A percentile compares a stretch with the other conserved stretches of the same genome.
These are phyloP conservation scores for Sapayoa aenigma DNA, from an alignment of 2,113 vertebrate species.

Conservation along the genomic window DNA sequence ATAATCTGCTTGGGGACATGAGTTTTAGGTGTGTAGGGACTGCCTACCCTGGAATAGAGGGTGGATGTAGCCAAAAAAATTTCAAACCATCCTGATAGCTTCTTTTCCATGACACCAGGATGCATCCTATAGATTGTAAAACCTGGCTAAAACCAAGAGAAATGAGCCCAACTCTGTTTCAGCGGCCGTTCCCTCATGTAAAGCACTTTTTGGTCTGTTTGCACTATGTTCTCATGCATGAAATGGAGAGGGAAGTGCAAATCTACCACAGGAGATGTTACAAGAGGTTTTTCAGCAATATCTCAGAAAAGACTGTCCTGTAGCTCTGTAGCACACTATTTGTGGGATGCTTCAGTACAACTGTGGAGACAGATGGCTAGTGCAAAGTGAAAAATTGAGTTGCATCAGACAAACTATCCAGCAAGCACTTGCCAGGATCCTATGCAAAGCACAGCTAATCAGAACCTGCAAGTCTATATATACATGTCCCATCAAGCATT, in stretches of 20 bases:
- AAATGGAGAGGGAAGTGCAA: background rate
- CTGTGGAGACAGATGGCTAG: conserved; percentile 28
- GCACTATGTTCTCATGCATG: background rate
- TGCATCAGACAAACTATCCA: background rate
- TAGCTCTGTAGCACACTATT: background rate
- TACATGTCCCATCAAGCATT: background rate
- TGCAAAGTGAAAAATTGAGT: conserved; percentile 26
- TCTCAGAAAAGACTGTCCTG: background rate
- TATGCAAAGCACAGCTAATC: background rate
- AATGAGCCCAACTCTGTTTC: background rate
- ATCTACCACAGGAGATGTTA: background rate
- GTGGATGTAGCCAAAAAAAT: background rate
- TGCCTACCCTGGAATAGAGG: background rate
- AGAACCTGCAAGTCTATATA: conserved; percentile 18
- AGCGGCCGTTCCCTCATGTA: background rate
- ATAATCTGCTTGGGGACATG: background rate
- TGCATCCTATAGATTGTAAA: background rate
- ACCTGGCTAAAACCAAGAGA: background rate
- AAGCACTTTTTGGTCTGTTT: background rate
- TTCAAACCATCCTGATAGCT: background rate
- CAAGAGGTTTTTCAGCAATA: background rate
- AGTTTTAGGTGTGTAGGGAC: background rate
- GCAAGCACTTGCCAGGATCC: background rate
- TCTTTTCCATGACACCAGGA: background rate
- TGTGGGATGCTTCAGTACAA: background rate